Percentiles rank a stretch among this genome's conserved stretches.
phyloP scores from a whole-genome alignment of 1,140 invertebrate genomes.

The Acyrthosiphon pisum region DNA sequence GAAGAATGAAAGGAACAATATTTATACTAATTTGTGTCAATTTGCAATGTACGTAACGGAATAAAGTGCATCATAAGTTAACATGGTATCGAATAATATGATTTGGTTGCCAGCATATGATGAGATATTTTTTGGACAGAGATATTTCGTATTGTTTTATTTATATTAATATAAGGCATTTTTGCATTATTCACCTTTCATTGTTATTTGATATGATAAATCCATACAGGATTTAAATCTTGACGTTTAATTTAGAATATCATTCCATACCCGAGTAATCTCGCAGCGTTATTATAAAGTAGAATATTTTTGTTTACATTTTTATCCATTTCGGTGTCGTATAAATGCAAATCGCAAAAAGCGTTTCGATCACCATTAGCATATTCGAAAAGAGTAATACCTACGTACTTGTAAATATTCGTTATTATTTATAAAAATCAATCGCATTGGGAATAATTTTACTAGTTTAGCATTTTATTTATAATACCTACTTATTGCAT shows the following conservation, averaged over 20 bases:
- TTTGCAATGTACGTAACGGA: neutral
- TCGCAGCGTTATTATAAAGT: neutral
- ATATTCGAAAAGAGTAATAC: conserved; percentile 14
- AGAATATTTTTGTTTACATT: conserved; percentile 13
- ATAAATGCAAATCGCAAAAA: conserved; percentile 24
- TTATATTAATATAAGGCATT: neutral
- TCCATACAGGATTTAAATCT: neutral
- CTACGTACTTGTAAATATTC: conserved; percentile 2
- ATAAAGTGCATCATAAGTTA: neutral
- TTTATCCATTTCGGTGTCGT: conserved; percentile 10
- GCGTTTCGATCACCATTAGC: conserved; percentile 23
- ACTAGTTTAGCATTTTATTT: conserved; percentile 13
- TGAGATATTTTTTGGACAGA: neutral
- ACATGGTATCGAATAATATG: neutral
- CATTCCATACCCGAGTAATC: neutral
- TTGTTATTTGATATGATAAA: neutral
- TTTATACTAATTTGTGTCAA: neutral
- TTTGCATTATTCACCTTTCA: neutral
- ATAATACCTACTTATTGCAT: neutral
- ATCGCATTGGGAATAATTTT: neutral
- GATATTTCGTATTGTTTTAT: neutral
- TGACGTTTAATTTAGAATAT: conserved; percentile 16
- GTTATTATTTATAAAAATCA: conserved; percentile 29
- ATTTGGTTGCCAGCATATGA: neutral
- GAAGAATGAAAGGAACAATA: too few relatives aligned